Conservation (phyloP, 2,797 vertebrate genomes). For the Macropodus opercularis region DNA sequence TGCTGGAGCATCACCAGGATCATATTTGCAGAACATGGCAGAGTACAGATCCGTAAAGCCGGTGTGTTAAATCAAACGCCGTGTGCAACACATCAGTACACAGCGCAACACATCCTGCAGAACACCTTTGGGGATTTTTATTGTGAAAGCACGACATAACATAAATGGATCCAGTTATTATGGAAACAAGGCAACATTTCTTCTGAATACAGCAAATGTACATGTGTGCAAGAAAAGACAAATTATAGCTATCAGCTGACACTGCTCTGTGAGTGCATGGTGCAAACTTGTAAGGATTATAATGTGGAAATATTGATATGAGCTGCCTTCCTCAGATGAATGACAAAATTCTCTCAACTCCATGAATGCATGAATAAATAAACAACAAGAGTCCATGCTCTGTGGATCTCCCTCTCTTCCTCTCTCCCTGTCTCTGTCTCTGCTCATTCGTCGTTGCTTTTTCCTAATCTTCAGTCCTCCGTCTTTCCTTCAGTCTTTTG, state of each 20-base stretch:
- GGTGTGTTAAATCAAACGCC: constrained; percentile 13
- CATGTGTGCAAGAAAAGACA: constrained; percentile 30
- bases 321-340: constrained; percentile 65
- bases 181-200: constrained; percentile 25
- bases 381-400: constrained; percentile 63
- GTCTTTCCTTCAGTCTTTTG: constrained; percentile 70
- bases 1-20: constrained; percentile 26
- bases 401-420: constrained; percentile 44
- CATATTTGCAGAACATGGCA: constrained; percentile 45
- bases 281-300: constrained; percentile 55
- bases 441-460: constrained; percentile 59
- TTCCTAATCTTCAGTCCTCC: constrained; percentile 58
- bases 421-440: constrained; percentile 27
- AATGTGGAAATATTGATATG: constrained; percentile 69
- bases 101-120: constrained; percentile 2
- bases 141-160: constrained; percentile 17
- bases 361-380: constrained; percentile 79
- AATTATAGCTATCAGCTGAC: constrained; percentile 35
- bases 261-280: constrained; percentile 34
- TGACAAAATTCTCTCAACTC: constrained; percentile 69
- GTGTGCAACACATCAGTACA: constrained; percentile 8
- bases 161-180: constrained; percentile 18
- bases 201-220: constrained; percentile 2
- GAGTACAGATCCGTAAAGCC: constrained; percentile 35
- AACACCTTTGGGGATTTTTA: constrained; percentile 16